phyloP scores from a whole-genome alignment of 2,113 vertebrate genomes.

The Scytalopus superciliaris region DNA sequence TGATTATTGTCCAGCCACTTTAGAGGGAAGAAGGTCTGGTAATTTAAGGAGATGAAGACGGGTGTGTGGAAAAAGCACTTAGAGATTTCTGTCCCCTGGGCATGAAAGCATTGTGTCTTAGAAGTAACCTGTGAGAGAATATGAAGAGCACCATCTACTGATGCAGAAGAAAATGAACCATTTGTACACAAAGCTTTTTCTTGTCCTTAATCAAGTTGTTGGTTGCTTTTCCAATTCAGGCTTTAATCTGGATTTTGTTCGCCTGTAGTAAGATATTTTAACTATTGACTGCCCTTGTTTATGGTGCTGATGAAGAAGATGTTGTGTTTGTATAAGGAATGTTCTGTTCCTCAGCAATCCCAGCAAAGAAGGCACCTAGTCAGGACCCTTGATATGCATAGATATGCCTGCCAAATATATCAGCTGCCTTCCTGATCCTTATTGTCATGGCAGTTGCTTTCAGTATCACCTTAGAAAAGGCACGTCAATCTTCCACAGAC shows the following conservation, averaged over 20 bases:
- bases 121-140: background rate
- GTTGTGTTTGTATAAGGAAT: background rate
- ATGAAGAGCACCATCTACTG: slow-evolving; percentile 53
- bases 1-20: background rate
- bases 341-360: background rate
- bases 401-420: background rate
- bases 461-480: background rate
- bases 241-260: background rate
- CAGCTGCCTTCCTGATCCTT: background rate
- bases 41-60: background rate
- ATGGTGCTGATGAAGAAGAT: background rate
- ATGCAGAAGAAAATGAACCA: background rate
- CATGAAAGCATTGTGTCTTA: background rate
- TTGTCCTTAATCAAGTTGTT: background rate
- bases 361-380: background rate
- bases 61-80: background rate
- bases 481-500: background rate
- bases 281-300: background rate
- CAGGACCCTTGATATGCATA: background rate
- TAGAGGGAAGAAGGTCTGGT: background rate
- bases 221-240: background rate
- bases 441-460: background rate
- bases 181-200: background rate
- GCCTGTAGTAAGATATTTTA: background rate
- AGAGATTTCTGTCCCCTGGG: background rate